Percentiles rank a stretch among this genome's conserved stretches.
Evolutionary conservation across 92 coral and sea anemone species (phyloP).

Genomic region (Siderastrea radians): DNA sequence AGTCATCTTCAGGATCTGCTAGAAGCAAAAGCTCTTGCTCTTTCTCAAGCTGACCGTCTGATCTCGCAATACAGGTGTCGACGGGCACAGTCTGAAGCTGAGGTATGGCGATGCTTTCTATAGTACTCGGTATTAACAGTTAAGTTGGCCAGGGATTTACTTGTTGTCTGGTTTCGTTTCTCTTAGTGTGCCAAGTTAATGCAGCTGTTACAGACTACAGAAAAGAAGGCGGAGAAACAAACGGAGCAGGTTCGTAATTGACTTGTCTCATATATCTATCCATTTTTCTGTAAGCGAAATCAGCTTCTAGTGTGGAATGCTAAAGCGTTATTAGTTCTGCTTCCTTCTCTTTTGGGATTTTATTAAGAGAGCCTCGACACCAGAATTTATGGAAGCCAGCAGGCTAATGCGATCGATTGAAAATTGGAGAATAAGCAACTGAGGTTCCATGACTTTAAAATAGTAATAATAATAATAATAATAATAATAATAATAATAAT

Average conservation of each 20-base stretch:
- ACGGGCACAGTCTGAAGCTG: conserved; percentile 97
- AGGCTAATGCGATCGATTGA: too few relatives aligned
- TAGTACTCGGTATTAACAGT: background rate
- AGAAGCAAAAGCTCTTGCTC: conserved; percentile 95
- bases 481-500: too few relatives aligned
- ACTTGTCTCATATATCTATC: background rate
- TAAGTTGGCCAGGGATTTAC: too few relatives aligned
- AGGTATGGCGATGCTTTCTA: conserved; percentile 64
- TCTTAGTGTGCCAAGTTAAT: conserved; percentile 90
- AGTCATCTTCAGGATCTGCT: conserved; percentile 96
- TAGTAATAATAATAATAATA: too few relatives aligned
- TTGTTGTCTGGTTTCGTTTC: background rate
- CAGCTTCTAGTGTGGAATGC: too few relatives aligned
- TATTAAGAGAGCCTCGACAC: background rate
- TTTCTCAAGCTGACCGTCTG: conserved; percentile 96
- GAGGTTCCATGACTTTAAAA: too few relatives aligned
- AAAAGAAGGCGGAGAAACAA: conserved; percentile 87
- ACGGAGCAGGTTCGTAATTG: conserved; percentile 78
- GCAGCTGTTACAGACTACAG: conserved; percentile 91
- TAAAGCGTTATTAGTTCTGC: background rate
- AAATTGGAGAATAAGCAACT: too few relatives aligned
- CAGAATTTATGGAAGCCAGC: background rate
- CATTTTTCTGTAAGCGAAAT: background rate
- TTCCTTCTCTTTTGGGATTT: background rate
- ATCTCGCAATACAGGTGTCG: conserved; percentile 97